Evolutionary conservation across 2,113 vertebrate species (phyloP).

Genomic region (Oenanthe oenanthe): DNA sequence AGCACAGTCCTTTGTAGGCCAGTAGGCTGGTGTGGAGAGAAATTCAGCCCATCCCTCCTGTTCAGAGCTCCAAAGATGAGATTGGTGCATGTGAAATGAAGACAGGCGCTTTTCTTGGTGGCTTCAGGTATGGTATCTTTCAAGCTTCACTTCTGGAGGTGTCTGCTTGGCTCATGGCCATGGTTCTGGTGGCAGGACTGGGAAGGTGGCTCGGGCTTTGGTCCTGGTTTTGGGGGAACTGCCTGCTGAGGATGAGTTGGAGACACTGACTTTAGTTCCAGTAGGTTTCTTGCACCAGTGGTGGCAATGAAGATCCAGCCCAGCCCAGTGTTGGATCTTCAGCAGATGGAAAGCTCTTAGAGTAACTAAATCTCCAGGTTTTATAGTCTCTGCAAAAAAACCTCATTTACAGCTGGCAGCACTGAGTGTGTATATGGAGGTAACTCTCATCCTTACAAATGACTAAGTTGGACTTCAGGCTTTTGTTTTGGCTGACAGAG

Average conservation of each 20-base stretch:
- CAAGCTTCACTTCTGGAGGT: not conserved
- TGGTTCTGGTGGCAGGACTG: not conserved
- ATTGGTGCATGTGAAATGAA: not conserved
- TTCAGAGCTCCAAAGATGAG: no score
- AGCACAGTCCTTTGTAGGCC: not conserved
- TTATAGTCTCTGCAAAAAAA: conserved; percentile 7
- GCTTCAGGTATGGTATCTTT: not conserved
- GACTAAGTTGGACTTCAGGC: conserved; percentile 43
- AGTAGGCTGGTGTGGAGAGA: not conserved
- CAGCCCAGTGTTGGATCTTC: not conserved
- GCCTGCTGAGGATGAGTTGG: not conserved
- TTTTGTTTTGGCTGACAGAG: conserved; percentile 45
- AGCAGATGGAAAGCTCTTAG: not conserved
- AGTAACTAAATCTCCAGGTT: not conserved
- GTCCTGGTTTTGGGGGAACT: not conserved
- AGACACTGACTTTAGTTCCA: not conserved
- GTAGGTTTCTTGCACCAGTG: not conserved
- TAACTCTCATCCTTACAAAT: conserved; percentile 12
- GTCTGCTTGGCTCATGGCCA: not conserved
- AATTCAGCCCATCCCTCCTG: not conserved
- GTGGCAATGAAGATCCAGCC: not conserved
- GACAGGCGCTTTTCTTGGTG: not conserved
- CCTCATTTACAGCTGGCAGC: not conserved
- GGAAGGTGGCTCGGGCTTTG: not conserved
- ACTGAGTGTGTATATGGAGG: not conserved